phyloP scores from a whole-genome alignment of 2,888 invertebrate genomes.

The Megastigmus dorsalis region DNA sequence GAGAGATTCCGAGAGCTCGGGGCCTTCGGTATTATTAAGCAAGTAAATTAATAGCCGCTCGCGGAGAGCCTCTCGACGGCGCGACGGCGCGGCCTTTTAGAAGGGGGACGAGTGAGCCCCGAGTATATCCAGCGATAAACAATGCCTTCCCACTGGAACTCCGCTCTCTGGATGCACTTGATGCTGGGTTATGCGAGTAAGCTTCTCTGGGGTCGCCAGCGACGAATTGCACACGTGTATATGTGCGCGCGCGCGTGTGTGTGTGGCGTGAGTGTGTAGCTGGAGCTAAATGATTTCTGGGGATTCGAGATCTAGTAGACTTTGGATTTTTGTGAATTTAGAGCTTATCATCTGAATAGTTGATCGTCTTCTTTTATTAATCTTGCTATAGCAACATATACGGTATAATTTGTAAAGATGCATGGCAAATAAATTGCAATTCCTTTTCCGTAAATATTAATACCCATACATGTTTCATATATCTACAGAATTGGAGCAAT shows the following conservation, averaged over 20 bases:
- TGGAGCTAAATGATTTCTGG: no score
- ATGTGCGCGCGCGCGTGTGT: background rate
- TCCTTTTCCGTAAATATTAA: no score
- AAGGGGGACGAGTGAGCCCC: slow-evolving; percentile 60
- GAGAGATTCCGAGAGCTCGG: no score
- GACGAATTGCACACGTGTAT: background rate
- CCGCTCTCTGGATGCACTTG: slow-evolving; percentile 32
- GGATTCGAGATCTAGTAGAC: no score
- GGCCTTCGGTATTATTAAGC: slow-evolving; percentile 70
- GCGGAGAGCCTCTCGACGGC: slow-evolving; percentile 57
- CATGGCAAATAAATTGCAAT: no score
- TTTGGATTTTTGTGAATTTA: no score
- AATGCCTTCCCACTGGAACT: slow-evolving; percentile 65
- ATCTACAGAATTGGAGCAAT: no score
- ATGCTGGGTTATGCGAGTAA: background rate
- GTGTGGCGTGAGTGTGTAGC: background rate
- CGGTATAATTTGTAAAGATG: no score
- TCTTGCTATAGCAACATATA: no score
- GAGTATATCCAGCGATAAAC: slow-evolving; percentile 71
- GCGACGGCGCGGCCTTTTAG: slow-evolving; percentile 20
- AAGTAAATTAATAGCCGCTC: slow-evolving; percentile 73
- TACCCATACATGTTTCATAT: no score
- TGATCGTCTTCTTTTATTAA: no score
- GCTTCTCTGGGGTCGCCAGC: slow-evolving; percentile 8
- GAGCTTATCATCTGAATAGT: no score